phyloP scores from a whole-genome alignment of 2,797 vertebrate genomes.

The Sitta carolinensis region DNA sequence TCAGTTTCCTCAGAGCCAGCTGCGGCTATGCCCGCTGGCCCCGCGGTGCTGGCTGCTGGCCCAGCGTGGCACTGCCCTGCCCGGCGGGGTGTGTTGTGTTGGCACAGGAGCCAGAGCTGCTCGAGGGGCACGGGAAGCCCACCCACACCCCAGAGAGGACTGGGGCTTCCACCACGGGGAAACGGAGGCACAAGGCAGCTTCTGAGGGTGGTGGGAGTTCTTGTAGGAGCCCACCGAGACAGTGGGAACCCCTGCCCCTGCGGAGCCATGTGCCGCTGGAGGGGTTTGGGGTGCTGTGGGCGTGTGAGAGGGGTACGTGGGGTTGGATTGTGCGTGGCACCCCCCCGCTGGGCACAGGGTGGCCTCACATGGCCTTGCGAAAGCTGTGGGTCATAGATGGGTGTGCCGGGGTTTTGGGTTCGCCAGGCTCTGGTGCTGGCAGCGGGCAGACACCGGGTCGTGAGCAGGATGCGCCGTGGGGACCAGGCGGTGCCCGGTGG shows the following conservation, averaged over 20 bases:
- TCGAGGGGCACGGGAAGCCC: neutral
- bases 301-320: neutral
- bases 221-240: neutral
- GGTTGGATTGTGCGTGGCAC: neutral
- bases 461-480: neutral
- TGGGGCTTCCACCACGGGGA: neutral
- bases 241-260: rapidly evolving
- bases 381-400: neutral
- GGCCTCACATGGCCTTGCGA: neutral
- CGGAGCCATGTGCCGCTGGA: neutral
- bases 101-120: neutral
- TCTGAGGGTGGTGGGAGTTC: rapidly evolving
- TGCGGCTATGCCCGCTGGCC: neutral
- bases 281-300: neutral
- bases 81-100: neutral
- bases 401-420: neutral
- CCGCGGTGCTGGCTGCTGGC: neutral
- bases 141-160: neutral
- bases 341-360: neutral
- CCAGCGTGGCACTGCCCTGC: neutral
- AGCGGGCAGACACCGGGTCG: neutral
- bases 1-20: constrained; percentile 1
- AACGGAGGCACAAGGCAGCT: neutral
- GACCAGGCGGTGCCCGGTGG: neutral
- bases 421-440: neutral